These are phyloP conservation scores for Vireo altiloquus DNA, from an alignment of 2,113 vertebrate genomes.

Conservation along the genomic window DNA sequence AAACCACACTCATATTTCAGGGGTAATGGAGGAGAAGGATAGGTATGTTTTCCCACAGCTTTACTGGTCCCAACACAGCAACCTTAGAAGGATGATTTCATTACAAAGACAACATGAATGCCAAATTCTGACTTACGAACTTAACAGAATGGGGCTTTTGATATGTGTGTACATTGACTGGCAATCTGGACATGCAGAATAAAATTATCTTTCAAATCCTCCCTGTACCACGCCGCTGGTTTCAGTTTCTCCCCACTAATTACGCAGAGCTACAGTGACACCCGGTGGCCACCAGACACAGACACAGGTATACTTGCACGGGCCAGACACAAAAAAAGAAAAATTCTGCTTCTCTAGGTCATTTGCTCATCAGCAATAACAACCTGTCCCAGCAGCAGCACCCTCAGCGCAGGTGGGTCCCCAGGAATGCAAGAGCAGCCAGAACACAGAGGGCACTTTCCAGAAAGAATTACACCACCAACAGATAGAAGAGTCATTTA, in stretches of 20 bases:
- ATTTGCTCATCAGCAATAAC: rapidly evolving
- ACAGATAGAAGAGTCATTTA: neutral
- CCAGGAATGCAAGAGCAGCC: neutral
- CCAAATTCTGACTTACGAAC: neutral
- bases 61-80: neutral
- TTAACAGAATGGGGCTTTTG: rapidly evolving
- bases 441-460: neutral
- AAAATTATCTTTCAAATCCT: neutral
- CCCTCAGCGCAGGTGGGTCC: neutral
- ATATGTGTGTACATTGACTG: neutral
- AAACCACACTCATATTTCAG: neutral
- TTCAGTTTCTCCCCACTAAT: neutral
- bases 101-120: neutral
- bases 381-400: neutral
- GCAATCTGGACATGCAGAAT: neutral
- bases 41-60: rapidly evolving
- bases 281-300: conserved; percentile 4
- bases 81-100: neutral
- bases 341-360: neutral
- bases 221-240: rapidly evolving
- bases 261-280: conserved; percentile 49
- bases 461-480: neutral
- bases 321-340: neutral
- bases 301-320: neutral
- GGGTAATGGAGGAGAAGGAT: neutral